Evolutionary conservation across 2,888 invertebrate species (phyloP).

Genomic region (Nezara viridula): DNA sequence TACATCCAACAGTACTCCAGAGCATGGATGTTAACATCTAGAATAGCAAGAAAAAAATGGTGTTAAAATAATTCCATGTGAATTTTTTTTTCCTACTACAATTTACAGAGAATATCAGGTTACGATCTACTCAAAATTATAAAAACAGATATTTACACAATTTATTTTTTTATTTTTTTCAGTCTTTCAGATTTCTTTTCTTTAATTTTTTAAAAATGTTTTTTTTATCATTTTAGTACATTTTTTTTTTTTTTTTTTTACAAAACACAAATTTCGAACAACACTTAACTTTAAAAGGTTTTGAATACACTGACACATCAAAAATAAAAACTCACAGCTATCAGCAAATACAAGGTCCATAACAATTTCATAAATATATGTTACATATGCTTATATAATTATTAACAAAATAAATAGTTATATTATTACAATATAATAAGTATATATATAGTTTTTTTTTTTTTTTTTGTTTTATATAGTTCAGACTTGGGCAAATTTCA

Average conservation of each 20-base stretch:
- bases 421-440: slow-evolving; percentile 1
- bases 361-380: slow-evolving; percentile 11
- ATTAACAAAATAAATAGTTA: slow-evolving; percentile 18
- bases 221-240: background rate
- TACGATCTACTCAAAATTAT: background rate
- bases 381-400: slow-evolving; percentile 17
- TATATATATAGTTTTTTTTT: background rate
- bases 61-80: too few species aligned
- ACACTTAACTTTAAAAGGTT: background rate
- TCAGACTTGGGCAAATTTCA: background rate
- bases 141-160: background rate
- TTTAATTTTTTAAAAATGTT: slow-evolving; percentile 1
- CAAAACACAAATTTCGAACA: slow-evolving; percentile 15
- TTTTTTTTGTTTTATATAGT: background rate
- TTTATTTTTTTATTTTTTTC: slow-evolving; percentile 42
- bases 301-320: slow-evolving; percentile 21
- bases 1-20: too few species aligned
- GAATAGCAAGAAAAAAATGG: too few species aligned
- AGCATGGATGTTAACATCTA: too few species aligned
- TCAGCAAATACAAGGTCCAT: slow-evolving; percentile 33
- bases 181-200: slow-evolving; percentile 43
- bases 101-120: background rate
- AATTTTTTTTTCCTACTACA: too few species aligned
- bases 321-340: slow-evolving; percentile 42
- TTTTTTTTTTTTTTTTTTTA: background rate